phyloP scores from a whole-genome alignment of 2,888 invertebrate species.

The Euplexia lucipara region DNA sequence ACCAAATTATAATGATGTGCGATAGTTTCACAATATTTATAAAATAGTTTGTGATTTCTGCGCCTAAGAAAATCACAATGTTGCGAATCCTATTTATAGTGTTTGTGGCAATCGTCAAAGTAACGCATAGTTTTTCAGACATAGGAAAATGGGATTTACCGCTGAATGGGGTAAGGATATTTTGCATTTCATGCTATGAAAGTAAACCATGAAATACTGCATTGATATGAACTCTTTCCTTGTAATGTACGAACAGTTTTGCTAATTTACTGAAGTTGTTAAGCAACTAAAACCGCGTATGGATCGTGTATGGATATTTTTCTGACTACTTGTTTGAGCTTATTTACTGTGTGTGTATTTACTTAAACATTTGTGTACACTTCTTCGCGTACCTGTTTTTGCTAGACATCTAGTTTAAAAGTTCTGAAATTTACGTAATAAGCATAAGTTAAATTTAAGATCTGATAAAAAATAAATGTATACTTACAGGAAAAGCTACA shows the following conservation, averaged over 20 bases:
- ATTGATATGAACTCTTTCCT: neutral
- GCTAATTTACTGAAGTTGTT: constrained; percentile 7
- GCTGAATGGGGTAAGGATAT: constrained; percentile 88
- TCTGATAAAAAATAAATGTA: neutral
- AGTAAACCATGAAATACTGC: constrained; percentile 2
- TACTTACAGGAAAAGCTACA: neutral
- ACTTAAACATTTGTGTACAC: too few relatives aligned
- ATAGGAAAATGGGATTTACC: constrained; percentile 93
- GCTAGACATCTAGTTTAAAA: neutral
- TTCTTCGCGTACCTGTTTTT: neutral
- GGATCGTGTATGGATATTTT: constrained; percentile 4
- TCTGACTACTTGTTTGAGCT: constrained; percentile 24
- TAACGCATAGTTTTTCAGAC: constrained; percentile 89
- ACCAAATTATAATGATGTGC: constrained; percentile 68
- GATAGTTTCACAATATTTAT: constrained; percentile 49
- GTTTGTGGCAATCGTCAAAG: constrained; percentile 75
- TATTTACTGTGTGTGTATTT: constrained; percentile 21
- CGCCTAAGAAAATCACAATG: constrained; percentile 71
- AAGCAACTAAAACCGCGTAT: constrained; percentile 1
- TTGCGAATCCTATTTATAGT: constrained; percentile 76
- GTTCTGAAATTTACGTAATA: neutral
- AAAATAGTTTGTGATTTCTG: constrained; percentile 60
- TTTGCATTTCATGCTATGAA: constrained; percentile 3
- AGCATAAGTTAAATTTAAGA: neutral
- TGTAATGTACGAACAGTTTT: neutral